Base-by-base conservation (phyloP, 2,797 vertebrate genomes). In the Microctenopoma stevenorrisi region DNA sequence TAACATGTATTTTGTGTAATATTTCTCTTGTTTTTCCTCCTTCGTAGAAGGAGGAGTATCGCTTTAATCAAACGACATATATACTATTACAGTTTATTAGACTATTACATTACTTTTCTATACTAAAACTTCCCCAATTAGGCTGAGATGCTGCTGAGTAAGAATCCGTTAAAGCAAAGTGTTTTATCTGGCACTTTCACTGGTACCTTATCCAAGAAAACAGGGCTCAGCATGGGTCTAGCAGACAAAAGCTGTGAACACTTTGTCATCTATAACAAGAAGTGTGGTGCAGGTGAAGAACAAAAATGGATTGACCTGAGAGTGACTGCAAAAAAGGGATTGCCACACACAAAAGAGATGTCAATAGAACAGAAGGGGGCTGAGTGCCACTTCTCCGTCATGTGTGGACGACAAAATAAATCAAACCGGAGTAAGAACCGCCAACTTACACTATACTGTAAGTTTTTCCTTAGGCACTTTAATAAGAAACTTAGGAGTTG, bases 321-420 rank as follows among this genome's bases (percentile, higher is more conserved):
- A 66, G 47, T 43, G 46, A 79, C 44, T 56, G 46, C 33, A 22
- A 67, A 75, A 53, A 49, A 0, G 2, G 25, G 9, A 68, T 56
- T 59, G 43, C 8, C 55, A 48, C 72, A 56, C 64, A 77, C 68
- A 80, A 78, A 76, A 54, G 67, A 72, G 40, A 74, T 54, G 70
- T 73, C 55, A 73, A 25, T 35, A 42, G 40, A 44, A 76, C 30
- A 13, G 49, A 11, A 71, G 71, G 67, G 54, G 68, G 63, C 55
- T 54, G 38, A 79, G 76, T 5, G 52, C 53, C 56, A 67, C 70
- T 76, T 58, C 56, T 65, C 11, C 53, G 48, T 78, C 53, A 76
- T 63, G 68, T 49, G 64, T 22, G 64, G 55, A 74, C 68, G 72
- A 76, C 74, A 78, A 76, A 79, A 81, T 68, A 52, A 67, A 14